Base-by-base conservation (phyloP, 2,113 vertebrate genomes). In the Actenoides lindsayi region DNA sequence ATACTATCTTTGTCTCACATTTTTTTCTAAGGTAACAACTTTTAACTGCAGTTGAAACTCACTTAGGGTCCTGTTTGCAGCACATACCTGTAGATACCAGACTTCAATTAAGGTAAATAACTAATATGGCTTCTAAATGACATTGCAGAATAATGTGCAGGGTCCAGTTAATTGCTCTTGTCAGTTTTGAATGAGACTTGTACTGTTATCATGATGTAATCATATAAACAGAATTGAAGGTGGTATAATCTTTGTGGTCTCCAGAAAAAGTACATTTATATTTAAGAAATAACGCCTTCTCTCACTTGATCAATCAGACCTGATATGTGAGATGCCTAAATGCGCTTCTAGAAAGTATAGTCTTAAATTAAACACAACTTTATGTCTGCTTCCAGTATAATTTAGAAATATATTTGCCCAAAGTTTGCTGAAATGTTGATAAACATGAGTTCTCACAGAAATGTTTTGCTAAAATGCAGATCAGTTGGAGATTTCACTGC, bases 1-100 rank as follows among this genome's bases (percentile, higher is more conserved):
- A 6, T 2, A 65, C 5, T 6, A 5, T 27, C 8, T 53, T 64
- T 39, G 2, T 33, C 33, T 67, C 19, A 16, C 1, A 0, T 30
- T 81, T 83, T 83, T 62, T 89, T 54, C 15, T 33, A 18, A 48
- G 37, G 6, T 3, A 76, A 39, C 17, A 68, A 11, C 5, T 73
- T 94, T 73, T 8, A 68, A 48, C 8, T 42, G 18, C 16, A 37
- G 7, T 6, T 79, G 18, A 28, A 88, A 88, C 3, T 53, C 27
- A 71, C 0, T 30, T 53, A 57, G 13, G 6, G 14, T 51, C 18
- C 16, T 54, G 6, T 76, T 37, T 57, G 16, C 25, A 57, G 28
- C 27, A 44, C 5, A 25, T 35, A 44, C 3, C 6, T 64, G 13
- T 20, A 71, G 28, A 67, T 1, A 41, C 11, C 42, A 81, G 46